A percentile compares a stretch with the other conserved stretches of the same genome.
phyloP scores from a whole-genome alignment of 2,797 vertebrate genomes.

The Sebastiscus albofasciatus region DNA sequence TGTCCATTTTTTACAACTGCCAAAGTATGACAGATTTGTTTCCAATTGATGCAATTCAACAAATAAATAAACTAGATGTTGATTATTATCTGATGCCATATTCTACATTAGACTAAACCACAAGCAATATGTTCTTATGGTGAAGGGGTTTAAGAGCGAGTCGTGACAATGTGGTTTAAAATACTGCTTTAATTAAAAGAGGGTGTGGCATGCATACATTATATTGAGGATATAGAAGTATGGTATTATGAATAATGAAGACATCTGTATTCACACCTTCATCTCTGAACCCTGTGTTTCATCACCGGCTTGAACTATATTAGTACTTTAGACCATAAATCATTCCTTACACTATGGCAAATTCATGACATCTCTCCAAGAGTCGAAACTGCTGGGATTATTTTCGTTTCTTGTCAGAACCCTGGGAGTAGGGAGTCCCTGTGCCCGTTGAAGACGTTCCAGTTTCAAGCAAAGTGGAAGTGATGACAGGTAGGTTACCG shows the following conservation, averaged over 20 bases:
- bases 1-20: not conserved
- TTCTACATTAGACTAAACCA: not conserved
- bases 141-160: not conserved
- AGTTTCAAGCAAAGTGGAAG: slow-evolving; percentile 40
- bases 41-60: not conserved
- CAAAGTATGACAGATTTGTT: not conserved
- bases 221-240: not conserved
- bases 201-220: not conserved
- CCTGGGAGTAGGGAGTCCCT: not conserved
- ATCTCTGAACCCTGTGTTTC: not conserved
- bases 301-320: not conserved
- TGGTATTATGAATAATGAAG: not conserved
- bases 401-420: slow-evolving; percentile 36
- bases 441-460: slow-evolving; percentile 5
- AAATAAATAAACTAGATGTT: not conserved
- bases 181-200: not conserved
- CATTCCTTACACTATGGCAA: slow-evolving; percentile 31
- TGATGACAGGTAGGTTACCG: slow-evolving; percentile 43
- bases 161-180: not conserved
- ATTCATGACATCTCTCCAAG: slow-evolving; percentile 21
- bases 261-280: slow-evolving; percentile 8
- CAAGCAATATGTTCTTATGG: not conserved
- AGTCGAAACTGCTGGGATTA: slow-evolving; percentile 17
- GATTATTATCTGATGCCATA: not conserved
- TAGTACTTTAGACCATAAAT: slow-evolving; percentile 27